Base-by-base conservation (phyloP, 2,113 vertebrate species). In the Ptyas mucosa region DNA sequence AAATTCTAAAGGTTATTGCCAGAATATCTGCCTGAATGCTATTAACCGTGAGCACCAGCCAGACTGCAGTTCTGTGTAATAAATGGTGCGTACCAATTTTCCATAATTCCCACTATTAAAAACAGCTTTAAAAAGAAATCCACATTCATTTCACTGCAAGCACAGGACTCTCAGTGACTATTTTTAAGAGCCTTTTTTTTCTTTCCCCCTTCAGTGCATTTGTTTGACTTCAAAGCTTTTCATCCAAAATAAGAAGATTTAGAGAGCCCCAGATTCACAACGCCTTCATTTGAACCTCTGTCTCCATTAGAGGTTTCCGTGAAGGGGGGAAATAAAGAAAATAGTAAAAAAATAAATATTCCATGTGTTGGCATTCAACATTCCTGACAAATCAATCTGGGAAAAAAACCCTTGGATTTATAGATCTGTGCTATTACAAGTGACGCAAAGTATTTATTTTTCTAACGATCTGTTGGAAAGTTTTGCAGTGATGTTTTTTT, bases 71-170 rank as follows among this genome's bases (percentile, higher is more conserved):
- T 95, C 91, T 46, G 54, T 90, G 92, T 93, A 14, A 92, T 94
- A 95, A 93, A 94, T 94, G 92, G 95, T 94, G 97, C 97, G 96
- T 95, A 94, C 93, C 95, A 92, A 87, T 95, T 96, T 92, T 94
- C 57, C 3, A 87, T 97, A 95, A 97, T 97, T 96, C 96, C 95
- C 90, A 96, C 97, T 97, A 97, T 97, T 97, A 98, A 97, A 97
- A 97, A 96, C 95, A 97, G 96, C 96, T 96, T 96, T 93, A 95
- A 97, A 97, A 97, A 96, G 95, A 96, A 97, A 97, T 97, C 96
- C 94, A 89, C 95, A 94, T 96, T 97, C 95, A 95, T 97, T 97
- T 96, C 18, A 29, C 94, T 94, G 92, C 46, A 94, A 97, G 96
- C 24, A 1, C 90, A 87, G 94, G 94, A 96, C 96, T 96, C 96